Evolutionary conservation across 2,888 invertebrate genomes (phyloP).

Genomic region (Zele albiditarsus): DNA sequence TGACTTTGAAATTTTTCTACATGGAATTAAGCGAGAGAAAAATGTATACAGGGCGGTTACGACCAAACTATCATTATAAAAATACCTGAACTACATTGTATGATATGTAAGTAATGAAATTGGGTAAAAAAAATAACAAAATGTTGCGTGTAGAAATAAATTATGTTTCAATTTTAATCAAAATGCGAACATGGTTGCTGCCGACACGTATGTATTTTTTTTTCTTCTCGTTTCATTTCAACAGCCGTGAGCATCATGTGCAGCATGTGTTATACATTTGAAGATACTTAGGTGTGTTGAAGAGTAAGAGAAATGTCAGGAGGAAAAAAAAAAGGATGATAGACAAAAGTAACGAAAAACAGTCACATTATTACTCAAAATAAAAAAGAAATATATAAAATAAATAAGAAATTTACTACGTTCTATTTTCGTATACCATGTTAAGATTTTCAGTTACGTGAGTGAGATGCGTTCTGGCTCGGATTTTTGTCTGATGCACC

Average conservation of each 20-base stretch:
- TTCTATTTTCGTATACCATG: neutral
- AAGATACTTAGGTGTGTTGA: neutral
- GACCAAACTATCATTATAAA: slow-evolving; percentile 23
- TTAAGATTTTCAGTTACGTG: neutral
- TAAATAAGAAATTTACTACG: neutral
- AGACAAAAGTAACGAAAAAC: neutral
- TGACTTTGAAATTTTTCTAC: slow-evolving; percentile 27
- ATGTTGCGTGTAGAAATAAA: slow-evolving; percentile 56
- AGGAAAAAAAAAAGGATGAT: neutral
- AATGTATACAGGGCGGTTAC: slow-evolving; percentile 38
- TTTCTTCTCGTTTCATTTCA: slow-evolving; percentile 38
- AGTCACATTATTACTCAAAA: neutral
- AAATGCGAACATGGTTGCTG: slow-evolving; percentile 47
- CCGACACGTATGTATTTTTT: slow-evolving; percentile 35
- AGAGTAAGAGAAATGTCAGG: slow-evolving; percentile 6
- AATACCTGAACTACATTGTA: neutral
- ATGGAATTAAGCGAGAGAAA: slow-evolving; percentile 19
- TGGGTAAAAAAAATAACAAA: slow-evolving; percentile 29
- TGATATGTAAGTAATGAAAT: slow-evolving; percentile 5
- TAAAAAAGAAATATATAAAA: neutral
- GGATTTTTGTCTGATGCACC: slow-evolving; percentile 24
- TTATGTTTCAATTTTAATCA: slow-evolving; percentile 63
- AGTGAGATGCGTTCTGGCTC: slow-evolving; percentile 7
- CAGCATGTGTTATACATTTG: slow-evolving; percentile 40
- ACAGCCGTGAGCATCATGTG: neutral